A percentile compares a stretch with the other conserved stretches of the same genome.
Conservation (phyloP, 2,797 vertebrate species). For the Spinus olivaceus region DNA sequence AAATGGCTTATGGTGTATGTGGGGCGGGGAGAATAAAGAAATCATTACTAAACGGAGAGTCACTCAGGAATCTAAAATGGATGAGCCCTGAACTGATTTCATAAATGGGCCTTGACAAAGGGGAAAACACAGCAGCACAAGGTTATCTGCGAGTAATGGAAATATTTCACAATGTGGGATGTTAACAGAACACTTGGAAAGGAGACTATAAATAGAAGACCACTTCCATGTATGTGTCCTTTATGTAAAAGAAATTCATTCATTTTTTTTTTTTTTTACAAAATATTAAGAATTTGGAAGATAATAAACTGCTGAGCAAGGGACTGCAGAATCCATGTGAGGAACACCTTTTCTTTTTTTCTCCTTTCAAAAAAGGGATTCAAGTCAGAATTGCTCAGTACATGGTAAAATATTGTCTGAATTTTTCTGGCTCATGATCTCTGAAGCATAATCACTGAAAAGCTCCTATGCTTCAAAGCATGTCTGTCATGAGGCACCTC, state of each 20-base stretch:
- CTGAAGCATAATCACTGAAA: not conserved
- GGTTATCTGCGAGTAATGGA: conserved; percentile 35
- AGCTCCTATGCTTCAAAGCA: rapidly evolving
- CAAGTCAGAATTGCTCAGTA: not conserved
- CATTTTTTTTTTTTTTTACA: not conserved
- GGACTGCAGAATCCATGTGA: not conserved
- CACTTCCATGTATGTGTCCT: not conserved
- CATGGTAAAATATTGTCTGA: not conserved
- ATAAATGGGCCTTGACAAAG: conserved; percentile 49
- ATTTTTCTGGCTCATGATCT: not conserved
- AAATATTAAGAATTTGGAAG: not conserved
- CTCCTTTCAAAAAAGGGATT: not conserved
- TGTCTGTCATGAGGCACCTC: not conserved
- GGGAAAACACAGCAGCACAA: not conserved
- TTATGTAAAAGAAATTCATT: conserved; percentile 8
- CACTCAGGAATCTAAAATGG: conserved; percentile 36
- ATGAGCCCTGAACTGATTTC: conserved; percentile 38
- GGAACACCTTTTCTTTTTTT: not conserved
- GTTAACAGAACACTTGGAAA: conserved; percentile 9
- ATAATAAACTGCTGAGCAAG: not conserved
- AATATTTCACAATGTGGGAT: not conserved
- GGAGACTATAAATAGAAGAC: not conserved
- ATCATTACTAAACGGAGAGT: not conserved
- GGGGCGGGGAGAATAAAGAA: not conserved
- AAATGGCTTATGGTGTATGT: not conserved